Percentiles rank a stretch among this genome's conserved stretches.
Conservation (phyloP, 2,113 vertebrate genomes). For the Psilopogon haemacephalus region DNA sequence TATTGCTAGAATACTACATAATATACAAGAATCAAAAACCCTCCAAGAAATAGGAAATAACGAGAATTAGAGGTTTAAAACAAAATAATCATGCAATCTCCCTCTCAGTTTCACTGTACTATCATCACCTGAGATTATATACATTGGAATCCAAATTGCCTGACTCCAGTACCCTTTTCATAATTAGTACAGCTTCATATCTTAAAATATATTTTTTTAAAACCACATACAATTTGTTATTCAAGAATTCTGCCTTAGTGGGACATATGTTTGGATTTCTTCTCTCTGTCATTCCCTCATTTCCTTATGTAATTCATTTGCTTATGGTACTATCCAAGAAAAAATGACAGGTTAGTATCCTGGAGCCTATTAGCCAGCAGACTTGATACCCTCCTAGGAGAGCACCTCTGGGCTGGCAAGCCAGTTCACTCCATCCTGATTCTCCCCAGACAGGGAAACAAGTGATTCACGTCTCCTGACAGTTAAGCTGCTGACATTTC, state of each 20-base stretch:
- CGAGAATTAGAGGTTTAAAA: neutral
- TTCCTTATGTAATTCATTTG: neutral
- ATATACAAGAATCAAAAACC: neutral
- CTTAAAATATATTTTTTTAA: neutral
- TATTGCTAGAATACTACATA: neutral
- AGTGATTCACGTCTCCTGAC: slow-evolving; percentile 14
- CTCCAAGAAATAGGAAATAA: neutral
- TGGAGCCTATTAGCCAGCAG: neutral
- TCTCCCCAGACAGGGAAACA: neutral
- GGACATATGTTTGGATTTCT: neutral
- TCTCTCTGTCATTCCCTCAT: neutral
- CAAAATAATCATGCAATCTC: neutral
- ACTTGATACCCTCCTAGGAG: neutral
- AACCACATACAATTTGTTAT: neutral
- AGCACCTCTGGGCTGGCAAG: neutral
- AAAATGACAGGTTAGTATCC: neutral
- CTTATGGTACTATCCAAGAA: neutral
- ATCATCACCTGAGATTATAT: neutral
- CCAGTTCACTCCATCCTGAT: neutral
- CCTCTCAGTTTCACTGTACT: neutral
- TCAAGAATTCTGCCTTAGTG: neutral
- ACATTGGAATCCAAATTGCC: neutral
- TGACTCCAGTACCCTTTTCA: neutral
- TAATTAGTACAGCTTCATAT: neutral
- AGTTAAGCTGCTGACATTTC: slow-evolving; percentile 25